A percentile compares a stretch with the other conserved stretches of the same genome.
Evolutionary conservation across 1,140 invertebrate species (phyloP).

Genomic region (Elymnias hypermnestra): DNA sequence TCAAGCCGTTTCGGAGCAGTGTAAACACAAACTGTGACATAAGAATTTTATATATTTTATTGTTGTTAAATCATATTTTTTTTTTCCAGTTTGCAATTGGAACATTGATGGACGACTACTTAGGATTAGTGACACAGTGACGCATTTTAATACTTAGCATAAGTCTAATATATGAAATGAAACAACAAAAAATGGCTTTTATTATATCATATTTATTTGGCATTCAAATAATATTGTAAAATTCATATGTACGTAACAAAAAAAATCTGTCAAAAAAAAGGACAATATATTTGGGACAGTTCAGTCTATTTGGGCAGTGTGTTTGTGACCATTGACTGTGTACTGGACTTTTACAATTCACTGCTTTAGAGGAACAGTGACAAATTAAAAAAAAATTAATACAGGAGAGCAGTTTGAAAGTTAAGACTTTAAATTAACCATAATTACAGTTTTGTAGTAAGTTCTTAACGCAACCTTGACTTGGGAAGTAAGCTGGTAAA

Average conservation of each 20-base stretch:
- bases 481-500: no score
- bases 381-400: no score
- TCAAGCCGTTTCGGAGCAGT: no score
- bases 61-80: no score
- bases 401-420: no score
- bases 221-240: slow-evolving; percentile 69
- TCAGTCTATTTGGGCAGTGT: slow-evolving; percentile 71
- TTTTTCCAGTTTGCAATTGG: slow-evolving; percentile 97
- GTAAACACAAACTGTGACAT: no score
- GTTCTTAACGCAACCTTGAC: no score
- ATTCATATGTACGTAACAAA: slow-evolving; percentile 67
- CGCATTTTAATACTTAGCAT: slow-evolving; percentile 20
- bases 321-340: slow-evolving; percentile 27
- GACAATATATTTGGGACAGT: slow-evolving; percentile 66
- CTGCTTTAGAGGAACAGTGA: no score
- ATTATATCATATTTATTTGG: slow-evolving; percentile 64
- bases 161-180: slow-evolving; percentile 34
- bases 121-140: slow-evolving; percentile 82
- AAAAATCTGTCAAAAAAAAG: slow-evolving; percentile 56
- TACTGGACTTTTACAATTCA: slow-evolving; percentile 16
- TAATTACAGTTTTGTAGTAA: no score
- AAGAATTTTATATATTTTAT: no score
- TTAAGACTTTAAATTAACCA: no score
- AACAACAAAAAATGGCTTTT: slow-evolving; percentile 26
- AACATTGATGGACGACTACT: slow-evolving; percentile 98